These are phyloP conservation scores for Volucella bombylans DNA, from an alignment of 2,888 invertebrate species.

Conservation along the genomic window DNA sequence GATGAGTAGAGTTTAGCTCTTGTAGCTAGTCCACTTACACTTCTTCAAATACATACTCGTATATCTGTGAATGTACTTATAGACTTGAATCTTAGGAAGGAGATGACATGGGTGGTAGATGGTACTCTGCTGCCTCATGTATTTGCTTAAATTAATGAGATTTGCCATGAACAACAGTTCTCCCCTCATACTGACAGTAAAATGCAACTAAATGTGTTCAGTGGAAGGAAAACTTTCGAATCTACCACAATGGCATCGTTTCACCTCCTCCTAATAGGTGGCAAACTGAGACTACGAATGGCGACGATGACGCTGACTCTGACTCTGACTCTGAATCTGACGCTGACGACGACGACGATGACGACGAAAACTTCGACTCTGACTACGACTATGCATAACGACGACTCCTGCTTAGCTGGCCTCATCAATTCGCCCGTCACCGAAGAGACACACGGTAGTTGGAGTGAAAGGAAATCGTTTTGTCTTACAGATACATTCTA, in stretches of 20 bases:
- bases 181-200: not conserved
- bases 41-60: too few relatives aligned
- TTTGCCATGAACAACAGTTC: slow-evolving; percentile 67
- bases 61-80: too few relatives aligned
- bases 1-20: slow-evolving; percentile 47
- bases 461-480: slow-evolving; percentile 74
- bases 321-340: not conserved
- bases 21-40: slow-evolving; percentile 13
- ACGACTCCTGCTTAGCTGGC: slow-evolving; percentile 38
- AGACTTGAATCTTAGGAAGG: too few relatives aligned
- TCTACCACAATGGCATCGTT: slow-evolving; percentile 44
- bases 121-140: slow-evolving; percentile 35
- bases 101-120: too few relatives aligned
- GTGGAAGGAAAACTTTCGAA: slow-evolving; percentile 66
- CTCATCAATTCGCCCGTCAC: slow-evolving; percentile 72
- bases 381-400: not conserved
- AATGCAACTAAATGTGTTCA: slow-evolving; percentile 54
- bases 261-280: slow-evolving; percentile 21
- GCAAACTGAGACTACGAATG: not conserved
- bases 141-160: slow-evolving; percentile 74
- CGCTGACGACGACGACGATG: too few relatives aligned
- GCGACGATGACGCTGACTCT: slow-evolving; percentile 31
- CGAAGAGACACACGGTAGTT: slow-evolving; percentile 57
- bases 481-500: slow-evolving; percentile 74
- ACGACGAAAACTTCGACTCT: too few relatives aligned